Evolutionary conservation across 2,888 invertebrate genomes (phyloP).

Genomic region (Thereva nobilitata): DNA sequence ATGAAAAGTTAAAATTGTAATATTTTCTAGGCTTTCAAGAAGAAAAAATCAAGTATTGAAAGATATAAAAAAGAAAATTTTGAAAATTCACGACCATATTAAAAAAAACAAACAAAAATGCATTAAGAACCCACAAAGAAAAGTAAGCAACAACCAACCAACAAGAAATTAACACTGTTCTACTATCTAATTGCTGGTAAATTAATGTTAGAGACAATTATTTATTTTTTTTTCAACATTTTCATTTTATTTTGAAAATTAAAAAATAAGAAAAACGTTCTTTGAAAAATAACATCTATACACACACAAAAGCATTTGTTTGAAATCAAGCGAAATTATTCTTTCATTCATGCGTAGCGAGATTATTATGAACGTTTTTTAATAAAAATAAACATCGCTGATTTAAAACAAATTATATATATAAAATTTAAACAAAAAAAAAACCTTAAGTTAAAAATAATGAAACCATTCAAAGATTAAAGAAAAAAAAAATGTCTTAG

Average conservation of each 20-base stretch:
- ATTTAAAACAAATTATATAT: too few species aligned
- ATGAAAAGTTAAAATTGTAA: slow-evolving; percentile 26
- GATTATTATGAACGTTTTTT: slow-evolving; percentile 6
- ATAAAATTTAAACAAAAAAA: too few species aligned
- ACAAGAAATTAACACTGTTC: slow-evolving; percentile 1
- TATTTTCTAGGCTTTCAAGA: slow-evolving; percentile 21
- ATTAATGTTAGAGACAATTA: slow-evolving; percentile 31
- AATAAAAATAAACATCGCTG: too few species aligned
- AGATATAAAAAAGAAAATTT: slow-evolving; percentile 4
- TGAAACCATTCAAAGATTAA: slow-evolving; percentile 9
- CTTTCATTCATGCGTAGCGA: slow-evolving; percentile 20
- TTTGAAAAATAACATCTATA: slow-evolving; percentile 24
- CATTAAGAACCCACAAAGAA: slow-evolving; percentile 9
- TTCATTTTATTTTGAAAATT: slow-evolving; percentile 24
- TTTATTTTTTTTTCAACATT: slow-evolving; percentile 31
- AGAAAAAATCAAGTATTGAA: not conserved
- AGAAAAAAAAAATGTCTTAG: slow-evolving; percentile 40
- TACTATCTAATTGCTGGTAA: slow-evolving; percentile 23
- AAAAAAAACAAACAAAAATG: slow-evolving; percentile 4
- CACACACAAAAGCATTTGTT: slow-evolving; percentile 3
- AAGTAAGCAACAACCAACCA: slow-evolving; percentile 16
- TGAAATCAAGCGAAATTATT: not conserved
- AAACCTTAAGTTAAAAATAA: too few species aligned
- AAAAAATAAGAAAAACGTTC: slow-evolving; percentile 24
- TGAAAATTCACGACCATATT: slow-evolving; percentile 21